A percentile compares a stretch with the other conserved stretches of the same genome.
These are phyloP conservation scores for Chaetoderma sp. DNA, from an alignment of 2,888 invertebrate species.

Conservation along the genomic window DNA sequence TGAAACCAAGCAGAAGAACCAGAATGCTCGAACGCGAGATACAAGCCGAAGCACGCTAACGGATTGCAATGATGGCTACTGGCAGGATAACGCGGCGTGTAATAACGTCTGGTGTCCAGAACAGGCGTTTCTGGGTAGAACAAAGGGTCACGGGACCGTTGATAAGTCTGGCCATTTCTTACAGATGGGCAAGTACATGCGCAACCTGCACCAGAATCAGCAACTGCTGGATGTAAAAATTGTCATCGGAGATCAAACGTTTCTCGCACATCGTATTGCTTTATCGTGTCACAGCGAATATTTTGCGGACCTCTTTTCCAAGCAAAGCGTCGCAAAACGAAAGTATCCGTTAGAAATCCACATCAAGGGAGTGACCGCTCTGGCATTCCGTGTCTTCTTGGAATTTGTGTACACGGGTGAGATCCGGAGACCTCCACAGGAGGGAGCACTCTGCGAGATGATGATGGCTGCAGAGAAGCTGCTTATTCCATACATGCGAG, in stretches of 20 bases:
- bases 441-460: too few species aligned
- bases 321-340: constrained; percentile 22
- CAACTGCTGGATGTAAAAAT: constrained; percentile 50
- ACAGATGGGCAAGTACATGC: constrained; percentile 44
- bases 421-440: too few species aligned
- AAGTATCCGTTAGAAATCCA: constrained; percentile 42
- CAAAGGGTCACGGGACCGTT: too few species aligned
- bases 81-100: too few species aligned
- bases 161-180: constrained; percentile 43
- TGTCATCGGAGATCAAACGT: constrained; percentile 40
- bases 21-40: too few species aligned
- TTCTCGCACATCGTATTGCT: constrained; percentile 49
- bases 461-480: too few species aligned
- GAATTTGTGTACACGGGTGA: constrained; percentile 48
- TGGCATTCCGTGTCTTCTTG: constrained; percentile 46
- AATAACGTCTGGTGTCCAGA: too few species aligned
- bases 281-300: constrained; percentile 52
- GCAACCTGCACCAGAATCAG: constrained; percentile 54
- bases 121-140: too few species aligned
- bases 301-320: constrained; percentile 45
- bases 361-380: constrained; percentile 42
- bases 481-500: too few species aligned
- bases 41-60: too few species aligned
- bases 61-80: too few species aligned
- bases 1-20: too few species aligned